phyloP scores from a whole-genome alignment of 2,888 invertebrate genomes.

The Chaitophorus viminalis region DNA sequence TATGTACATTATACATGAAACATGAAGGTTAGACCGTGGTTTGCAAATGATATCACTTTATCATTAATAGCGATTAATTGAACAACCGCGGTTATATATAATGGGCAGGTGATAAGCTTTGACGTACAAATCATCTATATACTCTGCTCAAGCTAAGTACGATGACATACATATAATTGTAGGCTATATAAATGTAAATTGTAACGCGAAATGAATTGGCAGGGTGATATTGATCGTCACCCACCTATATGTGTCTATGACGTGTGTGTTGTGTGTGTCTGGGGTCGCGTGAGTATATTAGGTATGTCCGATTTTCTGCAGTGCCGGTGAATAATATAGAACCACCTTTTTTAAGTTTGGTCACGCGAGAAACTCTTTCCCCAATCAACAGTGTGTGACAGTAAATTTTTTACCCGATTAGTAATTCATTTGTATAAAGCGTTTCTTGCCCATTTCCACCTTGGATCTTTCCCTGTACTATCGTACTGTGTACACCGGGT shows the following conservation, averaged over 20 bases:
- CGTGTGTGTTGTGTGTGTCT: constrained; percentile 5
- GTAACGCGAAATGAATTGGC: constrained; percentile 14
- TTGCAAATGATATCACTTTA: too few species aligned
- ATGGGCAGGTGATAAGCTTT: too few species aligned
- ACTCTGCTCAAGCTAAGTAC: too few species aligned
- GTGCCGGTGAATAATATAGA: constrained; percentile 5
- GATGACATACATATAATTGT: too few species aligned
- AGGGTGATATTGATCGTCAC: constrained; percentile 43
- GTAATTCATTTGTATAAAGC: background rate
- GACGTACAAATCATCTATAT: too few species aligned
- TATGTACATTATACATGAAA: too few species aligned
- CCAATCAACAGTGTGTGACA: background rate
- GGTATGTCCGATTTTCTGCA: constrained; percentile 36
- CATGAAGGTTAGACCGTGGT: too few species aligned
- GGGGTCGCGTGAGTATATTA: background rate
- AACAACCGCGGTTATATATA: too few species aligned
- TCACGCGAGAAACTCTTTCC: constrained; percentile 4
- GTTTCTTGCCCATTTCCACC: background rate
- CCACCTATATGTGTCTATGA: background rate
- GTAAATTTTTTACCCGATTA: background rate
- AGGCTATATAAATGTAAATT: background rate
- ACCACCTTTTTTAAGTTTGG: background rate
- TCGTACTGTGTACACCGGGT: background rate
- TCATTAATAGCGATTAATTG: too few species aligned
- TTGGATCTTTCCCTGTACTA: background rate